Percentiles rank a stretch among this genome's conserved stretches.
Evolutionary conservation across 1,140 invertebrate genomes (phyloP).

Genomic region (Brachionus paranguensis): DNA sequence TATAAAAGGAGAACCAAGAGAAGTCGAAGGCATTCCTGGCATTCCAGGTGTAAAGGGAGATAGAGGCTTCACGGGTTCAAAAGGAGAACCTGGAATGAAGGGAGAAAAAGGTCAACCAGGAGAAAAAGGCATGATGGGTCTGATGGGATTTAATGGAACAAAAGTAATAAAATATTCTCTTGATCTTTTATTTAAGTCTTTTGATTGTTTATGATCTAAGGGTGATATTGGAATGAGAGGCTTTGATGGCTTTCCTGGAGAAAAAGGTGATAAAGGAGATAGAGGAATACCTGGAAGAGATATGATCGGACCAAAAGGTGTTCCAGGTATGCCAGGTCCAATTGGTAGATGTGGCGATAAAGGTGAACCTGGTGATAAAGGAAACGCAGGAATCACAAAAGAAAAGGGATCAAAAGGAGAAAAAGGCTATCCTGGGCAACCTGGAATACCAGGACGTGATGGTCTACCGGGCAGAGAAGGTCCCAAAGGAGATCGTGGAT

Average conservation of each 20-base stretch:
- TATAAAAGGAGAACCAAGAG: slow-evolving; percentile 31
- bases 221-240: slow-evolving; percentile 54
- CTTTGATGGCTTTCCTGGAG: slow-evolving; percentile 53
- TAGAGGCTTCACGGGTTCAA: slow-evolving; percentile 31
- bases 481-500: slow-evolving; percentile 43
- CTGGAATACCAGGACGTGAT: slow-evolving; percentile 58
- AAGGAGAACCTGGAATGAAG: slow-evolving; percentile 41
- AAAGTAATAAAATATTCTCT: slow-evolving; percentile 29
- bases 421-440: slow-evolving; percentile 25
- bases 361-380: slow-evolving; percentile 41
- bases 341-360: slow-evolving; percentile 52
- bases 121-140: slow-evolving; percentile 43
- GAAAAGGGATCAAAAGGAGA: slow-evolving; percentile 39
- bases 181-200: neutral
- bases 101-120: slow-evolving; percentile 54
- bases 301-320: slow-evolving; percentile 20
- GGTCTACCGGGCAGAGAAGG: slow-evolving; percentile 58
- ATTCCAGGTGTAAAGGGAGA: slow-evolving; percentile 40
- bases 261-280: slow-evolving; percentile 56
- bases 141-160: slow-evolving; percentile 57
- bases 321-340: slow-evolving; percentile 57
- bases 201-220: slow-evolving; percentile 48
- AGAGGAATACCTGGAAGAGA: slow-evolving; percentile 58
- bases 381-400: slow-evolving; percentile 34
- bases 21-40: slow-evolving; percentile 33